Percentiles rank a stretch among this genome's conserved stretches.
phyloP scores from a whole-genome alignment of 2,113 vertebrate genomes.

The Chunga burmeisteri region DNA sequence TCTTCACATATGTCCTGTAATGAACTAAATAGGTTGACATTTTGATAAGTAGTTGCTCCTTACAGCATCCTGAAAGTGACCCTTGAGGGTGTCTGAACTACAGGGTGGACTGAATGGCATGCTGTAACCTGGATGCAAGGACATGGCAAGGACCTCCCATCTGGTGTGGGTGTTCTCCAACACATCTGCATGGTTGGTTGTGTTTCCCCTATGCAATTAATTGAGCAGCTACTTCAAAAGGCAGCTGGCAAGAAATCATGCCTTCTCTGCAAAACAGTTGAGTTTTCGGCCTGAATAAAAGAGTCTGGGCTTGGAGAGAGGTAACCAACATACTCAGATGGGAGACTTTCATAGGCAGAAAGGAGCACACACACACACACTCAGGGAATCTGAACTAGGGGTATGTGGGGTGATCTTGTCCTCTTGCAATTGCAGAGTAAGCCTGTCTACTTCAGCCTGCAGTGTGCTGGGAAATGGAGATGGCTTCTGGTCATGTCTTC shows the following conservation, averaged over 20 bases:
- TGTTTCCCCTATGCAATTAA: rapidly evolving
- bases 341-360: neutral
- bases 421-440: neutral
- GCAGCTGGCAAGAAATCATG: neutral
- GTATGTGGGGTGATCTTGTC: neutral
- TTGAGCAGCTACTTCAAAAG: neutral
- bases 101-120: neutral
- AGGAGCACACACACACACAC: rapidly evolving
- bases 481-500: neutral
- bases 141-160: rapidly evolving
- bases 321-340: neutral
- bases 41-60: neutral
- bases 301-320: neutral
- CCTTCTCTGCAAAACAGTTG: neutral
- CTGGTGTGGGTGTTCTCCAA: neutral
- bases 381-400: neutral
- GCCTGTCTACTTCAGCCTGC: neutral
- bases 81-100: neutral
- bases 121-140: neutral
- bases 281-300: neutral
- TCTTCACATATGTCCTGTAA: neutral
- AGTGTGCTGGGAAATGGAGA: neutral
- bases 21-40: neutral
- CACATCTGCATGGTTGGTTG: neutral
- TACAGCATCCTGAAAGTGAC: neutral